A percentile compares a stretch with the other conserved stretches of the same genome.
phyloP scores from a whole-genome alignment of 1,140 invertebrate species.

The Brachionus sp. region DNA sequence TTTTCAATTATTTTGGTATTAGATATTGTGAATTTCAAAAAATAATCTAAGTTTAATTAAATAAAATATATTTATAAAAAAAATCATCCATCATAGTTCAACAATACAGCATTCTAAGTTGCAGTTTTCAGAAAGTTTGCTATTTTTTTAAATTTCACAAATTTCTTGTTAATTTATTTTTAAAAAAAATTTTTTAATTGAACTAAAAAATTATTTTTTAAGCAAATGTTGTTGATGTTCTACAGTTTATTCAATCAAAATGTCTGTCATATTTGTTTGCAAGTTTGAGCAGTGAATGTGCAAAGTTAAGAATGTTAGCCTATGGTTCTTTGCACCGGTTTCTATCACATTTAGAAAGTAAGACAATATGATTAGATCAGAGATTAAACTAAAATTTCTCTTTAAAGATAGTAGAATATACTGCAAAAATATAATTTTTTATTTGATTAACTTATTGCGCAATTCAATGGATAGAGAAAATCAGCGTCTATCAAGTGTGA shows the following conservation, averaged over 20 bases:
- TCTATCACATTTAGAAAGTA: constrained; percentile 35
- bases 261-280: neutral
- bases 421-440: constrained; percentile 52
- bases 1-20: no score
- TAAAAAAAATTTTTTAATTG: neutral
- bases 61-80: no score
- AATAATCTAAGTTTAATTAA: no score
- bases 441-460: constrained; percentile 49
- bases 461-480: constrained; percentile 59
- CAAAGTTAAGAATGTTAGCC: neutral
- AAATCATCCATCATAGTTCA: no score
- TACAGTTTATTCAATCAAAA: constrained; percentile 25
- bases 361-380: neutral
- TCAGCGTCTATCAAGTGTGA: constrained; percentile 66
- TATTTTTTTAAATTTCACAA: no score
- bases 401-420: constrained; percentile 4
- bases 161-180: no score
- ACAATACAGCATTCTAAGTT: no score
- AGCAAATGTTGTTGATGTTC: constrained; percentile 20
- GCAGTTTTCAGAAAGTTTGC: no score
- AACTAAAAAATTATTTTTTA: neutral
- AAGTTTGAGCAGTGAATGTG: neutral
- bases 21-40: no score
- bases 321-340: constrained; percentile 25
- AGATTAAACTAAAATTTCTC: neutral